Percentiles rank a stretch among this genome's conserved stretches.
Evolutionary conservation across 2,797 vertebrate species (phyloP).

Genomic region (Coregonus sp.): DNA sequence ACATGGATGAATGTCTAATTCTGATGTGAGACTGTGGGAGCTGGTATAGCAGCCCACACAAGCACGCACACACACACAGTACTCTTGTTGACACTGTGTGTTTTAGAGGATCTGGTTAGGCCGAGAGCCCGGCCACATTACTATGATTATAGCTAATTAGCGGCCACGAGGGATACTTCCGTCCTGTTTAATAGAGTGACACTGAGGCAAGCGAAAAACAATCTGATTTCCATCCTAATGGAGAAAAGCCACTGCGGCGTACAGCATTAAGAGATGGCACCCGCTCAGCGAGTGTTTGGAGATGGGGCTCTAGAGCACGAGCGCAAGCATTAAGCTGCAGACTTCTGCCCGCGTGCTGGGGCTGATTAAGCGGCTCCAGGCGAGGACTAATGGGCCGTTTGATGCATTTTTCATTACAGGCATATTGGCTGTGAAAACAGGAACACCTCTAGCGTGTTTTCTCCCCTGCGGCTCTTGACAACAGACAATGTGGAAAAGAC

Average conservation of each 20-base stretch:
- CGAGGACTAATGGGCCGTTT: conserved; percentile 36
- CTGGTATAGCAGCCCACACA: neutral
- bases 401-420: conserved; percentile 58
- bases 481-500: conserved; percentile 53
- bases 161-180: conserved; percentile 25
- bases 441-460: conserved; percentile 25
- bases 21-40: too few species aligned
- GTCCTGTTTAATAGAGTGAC: conserved; percentile 33
- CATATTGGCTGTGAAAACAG: conserved; percentile 51
- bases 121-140: conserved; percentile 15
- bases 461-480: conserved; percentile 18
- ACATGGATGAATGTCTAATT: too few species aligned
- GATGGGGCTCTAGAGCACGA: neutral
- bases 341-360: neutral
- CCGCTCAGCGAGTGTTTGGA: conserved; percentile 3
- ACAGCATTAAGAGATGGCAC: conserved; percentile 19
- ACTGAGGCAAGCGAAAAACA: conserved; percentile 22
- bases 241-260: conserved; percentile 22
- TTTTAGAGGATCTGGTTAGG: neutral
- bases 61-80: conserved; percentile 14
- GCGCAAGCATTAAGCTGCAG: neutral
- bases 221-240: conserved; percentile 19
- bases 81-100: neutral
- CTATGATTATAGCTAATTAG: conserved; percentile 36
- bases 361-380: conserved; percentile 35